Evolutionary conservation across 92 coral and sea anemone species (phyloP), one percentile per base, ranked within the genome.

Genomic region (Isaurus tuberculatus): DNA sequence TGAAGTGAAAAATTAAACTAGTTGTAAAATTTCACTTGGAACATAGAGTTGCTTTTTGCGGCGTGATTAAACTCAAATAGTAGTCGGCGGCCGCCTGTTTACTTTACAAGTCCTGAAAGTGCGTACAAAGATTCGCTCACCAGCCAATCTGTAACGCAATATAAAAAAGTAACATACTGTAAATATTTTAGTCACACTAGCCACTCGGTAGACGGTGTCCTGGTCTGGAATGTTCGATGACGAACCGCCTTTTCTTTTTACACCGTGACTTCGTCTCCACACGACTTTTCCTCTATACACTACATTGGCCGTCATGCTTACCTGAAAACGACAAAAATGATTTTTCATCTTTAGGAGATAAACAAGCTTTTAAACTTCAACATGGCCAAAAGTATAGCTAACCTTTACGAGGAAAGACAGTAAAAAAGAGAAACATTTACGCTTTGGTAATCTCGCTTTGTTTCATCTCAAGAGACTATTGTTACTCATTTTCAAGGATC

Each of bases 121-220:
- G n/a, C n/a, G n/a, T n/a, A n/a, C n/a, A n/a, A n/a, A n/a, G n/a
- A n/a, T n/a, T n/a, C n/a, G n/a, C n/a, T n/a, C n/a, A n/a, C n/a
- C n/a, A n/a, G n/a, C n/a, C n/a, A n/a, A n/a, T 20, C 70, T 1
- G 63, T 70, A 26, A 22, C 8, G 6, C 19, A 55, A 27, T 2
- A n/a, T 29, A 5, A 0, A 1, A 40, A 16, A 20, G 26, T 36
- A 3, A 69, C 92, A 46, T 84, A 95, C 98, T 84, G 94, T 95
- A 63, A 93, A 88, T 43, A 93, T 79, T 79, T 95, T 95, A 69
- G 92, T 92, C 65, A 95, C 89, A 83, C 98, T 95, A 61, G 98
- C 98, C 20, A 94, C 92, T 70, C 98, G 92, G 71, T 93, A 95
- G 13, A 90, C 92, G 14, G 98, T 95, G 64, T 95, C 89, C 22